Evolutionary conservation across 53 echinoderm and acorn worm genomes (phyloP).

Genomic region (Holothuria leucospilota): DNA sequence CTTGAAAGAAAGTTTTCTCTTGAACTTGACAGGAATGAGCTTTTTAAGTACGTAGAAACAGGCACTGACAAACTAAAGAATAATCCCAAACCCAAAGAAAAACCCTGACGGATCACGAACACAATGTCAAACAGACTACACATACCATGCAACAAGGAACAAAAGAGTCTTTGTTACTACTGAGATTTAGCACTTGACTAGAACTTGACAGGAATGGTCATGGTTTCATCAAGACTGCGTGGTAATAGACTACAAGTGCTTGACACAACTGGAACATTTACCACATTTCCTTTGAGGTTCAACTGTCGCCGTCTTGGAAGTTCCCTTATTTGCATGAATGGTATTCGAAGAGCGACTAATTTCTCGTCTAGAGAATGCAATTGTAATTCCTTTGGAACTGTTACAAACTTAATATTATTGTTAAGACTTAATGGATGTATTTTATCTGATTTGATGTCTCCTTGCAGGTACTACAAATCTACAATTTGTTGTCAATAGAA

Average conservation of each 20-base stretch:
- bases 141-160: too few relatives aligned
- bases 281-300: slow-evolving; percentile 36
- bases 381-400: slow-evolving; percentile 46
- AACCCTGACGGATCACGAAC: too few relatives aligned
- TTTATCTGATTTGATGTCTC: slow-evolving; percentile 30
- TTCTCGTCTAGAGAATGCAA: slow-evolving; percentile 18
- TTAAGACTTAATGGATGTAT: slow-evolving; percentile 32
- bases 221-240: slow-evolving; percentile 3
- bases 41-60: too few relatives aligned
- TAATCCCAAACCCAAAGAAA: too few relatives aligned
- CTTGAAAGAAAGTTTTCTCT: slow-evolving; percentile 37
- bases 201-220: slow-evolving; percentile 49
- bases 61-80: too few relatives aligned
- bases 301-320: slow-evolving; percentile 33
- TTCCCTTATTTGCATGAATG: slow-evolving; percentile 47
- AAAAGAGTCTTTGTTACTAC: too few relatives aligned
- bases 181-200: too few relatives aligned
- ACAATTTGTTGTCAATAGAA: slow-evolving; percentile 8
- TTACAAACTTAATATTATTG: slow-evolving; percentile 39
- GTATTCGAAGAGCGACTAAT: slow-evolving; percentile 30
- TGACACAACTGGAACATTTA: slow-evolving; percentile 45
- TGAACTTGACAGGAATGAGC: slow-evolving; percentile 49
- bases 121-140: too few relatives aligned
- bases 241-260: slow-evolving; percentile 13
- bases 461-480: slow-evolving; percentile 48